A percentile compares a stretch with the other conserved stretches of the same genome.
phyloP scores from a whole-genome alignment of 2,888 invertebrate species.

The Sarcophaga subvicina region DNA sequence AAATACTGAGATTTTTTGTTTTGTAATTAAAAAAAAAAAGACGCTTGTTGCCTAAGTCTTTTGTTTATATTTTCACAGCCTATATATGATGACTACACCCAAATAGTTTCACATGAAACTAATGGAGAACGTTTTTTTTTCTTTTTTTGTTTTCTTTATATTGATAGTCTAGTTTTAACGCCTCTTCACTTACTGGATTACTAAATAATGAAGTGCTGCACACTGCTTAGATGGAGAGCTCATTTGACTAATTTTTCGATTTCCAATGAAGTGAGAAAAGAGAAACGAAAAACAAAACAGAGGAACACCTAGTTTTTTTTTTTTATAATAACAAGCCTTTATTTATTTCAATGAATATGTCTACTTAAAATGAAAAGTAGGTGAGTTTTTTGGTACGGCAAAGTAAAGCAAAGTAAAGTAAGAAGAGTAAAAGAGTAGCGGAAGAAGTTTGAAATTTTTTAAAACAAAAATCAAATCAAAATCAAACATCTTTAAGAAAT shows the following conservation, averaged over 20 bases:
- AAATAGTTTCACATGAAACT: no score
- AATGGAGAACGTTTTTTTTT: neutral
- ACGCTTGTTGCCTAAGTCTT: no score
- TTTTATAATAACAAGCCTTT: conserved; percentile 66
- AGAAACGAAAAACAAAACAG: conserved; percentile 7
- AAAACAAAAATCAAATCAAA: conserved; percentile 16
- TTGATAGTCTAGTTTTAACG: conserved; percentile 67
- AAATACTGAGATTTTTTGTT: no score
- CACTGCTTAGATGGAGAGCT: neutral
- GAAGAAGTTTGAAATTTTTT: neutral
- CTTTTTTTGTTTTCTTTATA: neutral
- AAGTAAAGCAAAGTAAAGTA: neutral
- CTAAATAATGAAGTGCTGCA: conserved; percentile 62
- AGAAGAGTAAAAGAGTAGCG: conserved; percentile 15
- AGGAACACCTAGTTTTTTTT: conserved; percentile 62
- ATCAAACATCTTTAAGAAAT: conserved; percentile 55
- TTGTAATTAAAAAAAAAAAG: no score
- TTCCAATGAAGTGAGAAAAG: conserved; percentile 40
- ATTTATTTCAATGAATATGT: conserved; percentile 56
- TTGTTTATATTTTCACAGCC: no score
- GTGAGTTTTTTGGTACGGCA: conserved; percentile 59
- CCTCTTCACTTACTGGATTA: conserved; percentile 58
- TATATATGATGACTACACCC: no score
- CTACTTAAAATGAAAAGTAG: conserved; percentile 62
- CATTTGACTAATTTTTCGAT: conserved; percentile 14